Base-by-base conservation (phyloP, 2,113 vertebrate species). In the Scomber colias region DNA sequence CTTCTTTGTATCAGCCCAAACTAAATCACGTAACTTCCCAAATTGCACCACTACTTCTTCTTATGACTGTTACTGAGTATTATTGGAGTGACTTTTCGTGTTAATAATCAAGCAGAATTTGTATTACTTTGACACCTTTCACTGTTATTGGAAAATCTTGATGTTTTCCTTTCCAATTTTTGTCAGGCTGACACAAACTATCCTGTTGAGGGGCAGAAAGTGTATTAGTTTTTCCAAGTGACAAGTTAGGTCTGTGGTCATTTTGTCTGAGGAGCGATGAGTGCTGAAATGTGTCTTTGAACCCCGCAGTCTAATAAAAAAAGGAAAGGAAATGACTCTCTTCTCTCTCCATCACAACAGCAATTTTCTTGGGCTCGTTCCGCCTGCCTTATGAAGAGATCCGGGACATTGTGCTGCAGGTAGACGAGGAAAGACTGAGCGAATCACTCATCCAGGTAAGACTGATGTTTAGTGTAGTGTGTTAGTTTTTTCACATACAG, bases 341-440 rank as follows among this genome's bases (percentile, higher is more conserved):
- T 79, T 93, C 62, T 87, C 82, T 89, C 95, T 96, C 89, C 77
- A 73, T 93, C 87, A 83, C 67, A 85, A 93, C 94, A 99, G 98
- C 98, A 83, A 99, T 99, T 94, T 99, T 99, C 93, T 90, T 99
- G 87, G 97, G 98, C 87, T 99, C 98, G 68, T 98, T 98, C 90
- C 97, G 98, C 77, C 96, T 99, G 96, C 95, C 97, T 92, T 99
- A 99, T 71, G 96, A 98, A 92, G 98, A 99, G 92, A 99, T 99
- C 87, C 97, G 96, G 92, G 96, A 96, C 90, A 96, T 96, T 3
- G 96, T 99, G 92, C 92, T 99, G 90, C 95, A 98, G 82, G 96
- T 98, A 76, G 96, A 99, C 90, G 98, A 99, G 93, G 94, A 96
- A 59, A 93, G 97, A 84, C 93, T 99, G 89, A 98, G 93, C 84